Percentiles rank a stretch among this genome's conserved stretches.
Evolutionary conservation across 23 tunicate species (phyloP).

Genomic region (Clavelina lepadiformis): DNA sequence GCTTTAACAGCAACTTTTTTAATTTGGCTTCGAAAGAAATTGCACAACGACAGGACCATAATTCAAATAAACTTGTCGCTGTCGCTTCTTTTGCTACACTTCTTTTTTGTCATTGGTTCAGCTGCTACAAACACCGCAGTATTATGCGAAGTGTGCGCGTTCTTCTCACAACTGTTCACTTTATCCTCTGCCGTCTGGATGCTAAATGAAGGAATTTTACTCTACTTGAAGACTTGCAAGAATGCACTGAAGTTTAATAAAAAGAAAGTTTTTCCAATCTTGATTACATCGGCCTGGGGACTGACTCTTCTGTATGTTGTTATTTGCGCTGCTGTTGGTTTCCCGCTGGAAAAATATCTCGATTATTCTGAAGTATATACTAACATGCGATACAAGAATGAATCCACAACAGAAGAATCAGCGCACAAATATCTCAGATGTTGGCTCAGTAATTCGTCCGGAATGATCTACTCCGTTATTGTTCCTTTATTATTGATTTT

Average conservation of each 20-base stretch:
- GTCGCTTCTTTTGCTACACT: conserved; percentile 41
- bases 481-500: conserved; percentile 44
- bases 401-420: neutral
- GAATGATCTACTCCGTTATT: conserved; percentile 45
- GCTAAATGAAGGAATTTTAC: conserved; percentile 62
- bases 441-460: conserved; percentile 32
- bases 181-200: conserved; percentile 63
- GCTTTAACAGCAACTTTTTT: conserved; percentile 25
- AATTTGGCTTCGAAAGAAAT: conserved; percentile 32
- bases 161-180: conserved; percentile 37
- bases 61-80: conserved; percentile 41
- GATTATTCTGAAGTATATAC: conserved; percentile 7
- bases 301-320: conserved; percentile 41
- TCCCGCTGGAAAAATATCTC: conserved; percentile 22
- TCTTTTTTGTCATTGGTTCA: conserved; percentile 17
- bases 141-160: conserved; percentile 35
- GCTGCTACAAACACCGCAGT: conserved; percentile 1
- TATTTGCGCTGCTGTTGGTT: conserved; percentile 35
- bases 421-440: conserved; percentile 28
- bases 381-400: neutral
- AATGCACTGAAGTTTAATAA: conserved; percentile 49
- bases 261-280: conserved; percentile 18
- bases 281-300: conserved; percentile 42
- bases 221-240: conserved; percentile 56
- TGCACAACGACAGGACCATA: conserved; percentile 46